These are phyloP conservation scores for Agonopterix heracliana DNA, from an alignment of 2,888 invertebrate genomes.

Conservation along the genomic window DNA sequence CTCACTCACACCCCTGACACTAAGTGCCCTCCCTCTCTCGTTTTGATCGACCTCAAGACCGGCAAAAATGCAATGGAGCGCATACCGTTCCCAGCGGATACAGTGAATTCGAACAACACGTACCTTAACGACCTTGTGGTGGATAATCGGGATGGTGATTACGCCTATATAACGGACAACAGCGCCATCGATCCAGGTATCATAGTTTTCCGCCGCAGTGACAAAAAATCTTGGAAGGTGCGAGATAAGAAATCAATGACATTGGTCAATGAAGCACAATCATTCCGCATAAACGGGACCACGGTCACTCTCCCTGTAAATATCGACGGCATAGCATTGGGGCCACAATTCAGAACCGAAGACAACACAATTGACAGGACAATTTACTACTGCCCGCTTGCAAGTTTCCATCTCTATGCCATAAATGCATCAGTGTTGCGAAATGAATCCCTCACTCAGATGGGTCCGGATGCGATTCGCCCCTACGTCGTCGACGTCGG, in stretches of 20 bases:
- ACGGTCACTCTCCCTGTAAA: conserved; percentile 75
- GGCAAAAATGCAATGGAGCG: conserved; percentile 73
- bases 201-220: conserved; percentile 80
- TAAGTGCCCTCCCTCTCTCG: conserved; percentile 81
- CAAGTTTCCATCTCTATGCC: conserved; percentile 81
- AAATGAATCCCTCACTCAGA: conserved; percentile 62
- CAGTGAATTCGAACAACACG: conserved; percentile 74
- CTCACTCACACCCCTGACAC: conserved; percentile 68
- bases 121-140: conserved; percentile 84
- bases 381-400: conserved; percentile 82
- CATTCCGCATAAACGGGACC: conserved; percentile 78
- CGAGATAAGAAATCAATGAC: conserved; percentile 79
- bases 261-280: conserved; percentile 73
- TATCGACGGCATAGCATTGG: conserved; percentile 83
- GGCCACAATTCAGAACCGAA: conserved; percentile 70
- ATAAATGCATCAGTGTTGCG: conserved; percentile 78
- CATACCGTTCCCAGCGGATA: conserved; percentile 78
- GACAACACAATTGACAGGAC: conserved; percentile 57
- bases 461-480: conserved; percentile 47
- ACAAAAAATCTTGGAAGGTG: conserved; percentile 82
- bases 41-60: conserved; percentile 80
- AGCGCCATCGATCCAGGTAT: conserved; percentile 82
- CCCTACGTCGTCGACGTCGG: conserved; percentile 77
- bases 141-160: conserved; percentile 81
- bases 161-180: conserved; percentile 84